These are phyloP conservation scores for Notamacropus eugenii DNA, from an alignment of 2,797 vertebrate genomes.

Conservation along the genomic window DNA sequence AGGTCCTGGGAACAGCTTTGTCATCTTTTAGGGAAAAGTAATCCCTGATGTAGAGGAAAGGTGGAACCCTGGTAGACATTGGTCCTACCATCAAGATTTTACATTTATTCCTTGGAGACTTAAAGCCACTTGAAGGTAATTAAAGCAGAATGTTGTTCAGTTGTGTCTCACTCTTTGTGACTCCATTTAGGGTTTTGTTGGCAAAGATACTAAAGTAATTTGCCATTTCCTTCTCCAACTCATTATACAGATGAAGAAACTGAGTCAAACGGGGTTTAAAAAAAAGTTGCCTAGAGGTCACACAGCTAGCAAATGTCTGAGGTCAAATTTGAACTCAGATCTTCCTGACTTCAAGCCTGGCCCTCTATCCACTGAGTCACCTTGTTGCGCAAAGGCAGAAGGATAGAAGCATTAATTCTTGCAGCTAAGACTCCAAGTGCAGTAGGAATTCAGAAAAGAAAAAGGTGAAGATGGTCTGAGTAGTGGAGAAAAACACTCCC, in stretches of 20 bases:
- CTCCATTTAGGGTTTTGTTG: neutral
- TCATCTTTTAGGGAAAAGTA: neutral
- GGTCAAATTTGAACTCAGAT: neutral
- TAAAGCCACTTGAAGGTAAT: neutral
- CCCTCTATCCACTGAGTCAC: no score
- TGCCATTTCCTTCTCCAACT: neutral
- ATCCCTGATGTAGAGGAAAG: neutral
- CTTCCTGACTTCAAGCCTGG: neutral
- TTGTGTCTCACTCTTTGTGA: neutral
- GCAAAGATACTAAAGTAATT: neutral
- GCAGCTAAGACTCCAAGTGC: neutral
- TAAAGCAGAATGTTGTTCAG: neutral
- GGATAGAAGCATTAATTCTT: neutral
- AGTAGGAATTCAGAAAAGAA: neutral
- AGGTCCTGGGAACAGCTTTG: neutral
- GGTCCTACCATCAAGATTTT: neutral
- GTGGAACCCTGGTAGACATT: neutral
- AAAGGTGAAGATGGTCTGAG: neutral
- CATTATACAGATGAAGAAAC: neutral
- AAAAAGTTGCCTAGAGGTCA: neutral
- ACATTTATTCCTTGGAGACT: neutral
- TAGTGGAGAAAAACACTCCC: neutral
- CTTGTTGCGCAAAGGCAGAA: neutral
- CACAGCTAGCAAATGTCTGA: neutral
- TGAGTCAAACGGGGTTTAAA: neutral